Conservation (phyloP, 2,797 vertebrate species). For the Netta rufina region DNA sequence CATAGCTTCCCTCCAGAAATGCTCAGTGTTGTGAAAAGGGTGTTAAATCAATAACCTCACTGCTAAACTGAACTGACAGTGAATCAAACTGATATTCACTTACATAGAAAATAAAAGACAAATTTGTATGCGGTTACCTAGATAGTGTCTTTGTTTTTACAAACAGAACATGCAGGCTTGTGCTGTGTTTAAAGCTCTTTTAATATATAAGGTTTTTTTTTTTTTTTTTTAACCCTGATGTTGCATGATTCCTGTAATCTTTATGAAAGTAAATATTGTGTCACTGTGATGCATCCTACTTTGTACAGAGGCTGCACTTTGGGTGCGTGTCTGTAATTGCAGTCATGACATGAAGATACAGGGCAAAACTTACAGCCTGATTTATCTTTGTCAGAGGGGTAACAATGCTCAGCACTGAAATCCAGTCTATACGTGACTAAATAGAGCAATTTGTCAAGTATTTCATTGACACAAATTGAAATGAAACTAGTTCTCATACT, state of each 20-base stretch:
- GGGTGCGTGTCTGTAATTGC: conserved; percentile 38
- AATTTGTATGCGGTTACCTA: background rate
- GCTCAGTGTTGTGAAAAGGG: background rate
- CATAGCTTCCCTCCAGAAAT: background rate
- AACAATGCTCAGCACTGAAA: conserved; percentile 60
- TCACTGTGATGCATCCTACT: background rate
- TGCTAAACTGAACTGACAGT: background rate
- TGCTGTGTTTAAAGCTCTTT: background rate
- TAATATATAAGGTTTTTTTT: background rate
- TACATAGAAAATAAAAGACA: background rate
- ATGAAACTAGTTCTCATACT: conserved; percentile 72
- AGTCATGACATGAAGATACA: conserved; percentile 28
- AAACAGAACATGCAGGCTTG: background rate
- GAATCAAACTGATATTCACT: background rate
- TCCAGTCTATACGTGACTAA: conserved; percentile 55
- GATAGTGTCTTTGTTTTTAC: background rate
- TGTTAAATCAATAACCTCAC: background rate
- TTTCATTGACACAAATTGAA: conserved; percentile 77
- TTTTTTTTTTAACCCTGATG: background rate
- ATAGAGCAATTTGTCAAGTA: conserved; percentile 74
- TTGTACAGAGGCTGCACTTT: conserved; percentile 4
- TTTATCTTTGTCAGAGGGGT: conserved; percentile 71
- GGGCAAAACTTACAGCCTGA: conserved; percentile 27
- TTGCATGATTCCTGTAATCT: background rate
- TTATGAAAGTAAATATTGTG: conserved; percentile 27